These are phyloP conservation scores for Tetramorium alpestre DNA, from an alignment of 1,140 invertebrate genomes.

Conservation along the genomic window DNA sequence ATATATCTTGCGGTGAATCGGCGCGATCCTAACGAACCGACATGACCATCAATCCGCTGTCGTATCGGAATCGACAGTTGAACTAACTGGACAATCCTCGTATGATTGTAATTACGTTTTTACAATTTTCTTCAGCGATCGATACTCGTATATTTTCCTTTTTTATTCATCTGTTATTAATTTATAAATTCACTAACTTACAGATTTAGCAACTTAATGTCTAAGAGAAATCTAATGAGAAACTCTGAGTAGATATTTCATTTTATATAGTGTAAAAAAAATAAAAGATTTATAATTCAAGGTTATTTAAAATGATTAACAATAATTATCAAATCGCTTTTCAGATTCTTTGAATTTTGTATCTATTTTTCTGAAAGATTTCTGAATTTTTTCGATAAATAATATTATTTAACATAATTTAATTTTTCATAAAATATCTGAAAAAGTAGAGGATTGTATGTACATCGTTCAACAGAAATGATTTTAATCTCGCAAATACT, in stretches of 20 bases:
- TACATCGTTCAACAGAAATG: not conserved
- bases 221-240: not conserved
- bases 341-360: not conserved
- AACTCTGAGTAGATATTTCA: not conserved
- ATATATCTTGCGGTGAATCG: conserved; percentile 38
- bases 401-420: not conserved
- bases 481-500: not conserved
- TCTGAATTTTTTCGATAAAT: not conserved
- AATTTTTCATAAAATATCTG: not conserved
- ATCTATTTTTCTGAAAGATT: not conserved
- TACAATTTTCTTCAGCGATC: not conserved
- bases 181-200: not conserved
- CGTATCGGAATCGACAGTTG: not conserved
- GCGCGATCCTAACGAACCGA: conserved; percentile 43
- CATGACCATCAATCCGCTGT: conserved; percentile 36
- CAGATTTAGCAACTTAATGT: not conserved
- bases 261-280: not conserved
- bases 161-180: not conserved
- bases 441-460: not conserved
- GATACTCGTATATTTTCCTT: not conserved
- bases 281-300: not conserved
- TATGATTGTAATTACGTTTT: not conserved
- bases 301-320: not conserved
- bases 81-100: not conserved
- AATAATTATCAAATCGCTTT: not conserved